Evolutionary conservation across 2,888 invertebrate genomes (phyloP).

Genomic region (Andrena marginata): DNA sequence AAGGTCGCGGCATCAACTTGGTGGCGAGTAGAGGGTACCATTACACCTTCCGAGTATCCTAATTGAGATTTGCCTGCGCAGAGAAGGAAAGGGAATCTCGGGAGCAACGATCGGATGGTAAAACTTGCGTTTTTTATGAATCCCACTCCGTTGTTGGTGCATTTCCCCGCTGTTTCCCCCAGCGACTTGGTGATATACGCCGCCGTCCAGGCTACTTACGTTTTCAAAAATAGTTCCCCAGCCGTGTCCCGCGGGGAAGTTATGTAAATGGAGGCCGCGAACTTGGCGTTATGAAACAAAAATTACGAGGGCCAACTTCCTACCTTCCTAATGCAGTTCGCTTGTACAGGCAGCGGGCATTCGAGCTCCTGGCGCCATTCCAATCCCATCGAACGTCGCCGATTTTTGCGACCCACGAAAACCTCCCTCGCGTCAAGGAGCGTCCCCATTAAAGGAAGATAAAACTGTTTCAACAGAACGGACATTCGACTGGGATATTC

Average conservation of each 20-base stretch:
- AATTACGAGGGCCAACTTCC: slow-evolving; percentile 54
- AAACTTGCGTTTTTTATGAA: not conserved
- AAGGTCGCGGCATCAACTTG: too few relatives aligned
- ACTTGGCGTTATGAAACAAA: slow-evolving; percentile 50
- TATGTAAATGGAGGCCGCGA: slow-evolving; percentile 46
- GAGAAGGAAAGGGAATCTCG: too few relatives aligned
- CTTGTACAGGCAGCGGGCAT: slow-evolving; percentile 28
- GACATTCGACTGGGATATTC: not conserved
- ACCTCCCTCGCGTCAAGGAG: not conserved
- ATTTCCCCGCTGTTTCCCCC: not conserved
- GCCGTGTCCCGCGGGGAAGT: slow-evolving; percentile 23
- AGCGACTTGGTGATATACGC: not conserved
- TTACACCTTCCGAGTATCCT: too few relatives aligned
- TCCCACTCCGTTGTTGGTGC: not conserved
- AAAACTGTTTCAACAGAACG: not conserved
- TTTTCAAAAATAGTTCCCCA: slow-evolving; percentile 28
- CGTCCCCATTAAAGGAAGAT: not conserved
- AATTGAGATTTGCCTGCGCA: too few relatives aligned
- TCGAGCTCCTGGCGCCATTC: slow-evolving; percentile 34
- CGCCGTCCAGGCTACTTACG: slow-evolving; percentile 16
- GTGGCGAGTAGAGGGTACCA: too few relatives aligned
- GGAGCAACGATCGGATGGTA: not conserved
- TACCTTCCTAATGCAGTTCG: slow-evolving; percentile 53
- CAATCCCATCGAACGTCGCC: slow-evolving; percentile 21
- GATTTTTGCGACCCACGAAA: slow-evolving; percentile 18